Base-by-base conservation (phyloP, 1,140 invertebrate genomes). In the Drosophila busckii region DNA sequence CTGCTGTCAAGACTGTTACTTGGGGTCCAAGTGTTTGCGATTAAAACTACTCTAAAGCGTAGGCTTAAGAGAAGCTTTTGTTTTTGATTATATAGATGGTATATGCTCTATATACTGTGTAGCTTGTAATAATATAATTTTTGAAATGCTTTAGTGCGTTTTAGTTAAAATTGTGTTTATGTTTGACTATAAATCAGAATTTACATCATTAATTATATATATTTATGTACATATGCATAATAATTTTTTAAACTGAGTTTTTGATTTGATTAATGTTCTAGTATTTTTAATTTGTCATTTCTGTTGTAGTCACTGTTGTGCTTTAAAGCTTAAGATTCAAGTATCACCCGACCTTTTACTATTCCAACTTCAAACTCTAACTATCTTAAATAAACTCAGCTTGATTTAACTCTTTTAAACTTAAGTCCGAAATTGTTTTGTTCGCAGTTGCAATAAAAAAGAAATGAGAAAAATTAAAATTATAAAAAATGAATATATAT, bases 261-360 rank as follows among this genome's bases (percentile, higher is more conserved):
- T 58, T 34, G 58, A 38, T 58, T 37, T 56, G 25, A 50, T 70
- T 71, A 52, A 44, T 53, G 23, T 60, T 65, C 65, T 49, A 64
- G 54, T 70, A 55, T 44, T 70, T 70, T 56, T 67, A 32, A 42
- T 64, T 70, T 62, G 20, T 53, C 38, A 54, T 38, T 67, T 58
- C 63, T 61, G 46, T 69, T 70, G 65, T 70, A 70, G 68, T 70
- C 67, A 70, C 67, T 71, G 49, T 66, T 71, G 68, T 67, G 68
- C 68, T 65, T 67, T 48, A 48, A 70, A 53, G 42, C 53, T 64
- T 65, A 71, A 60, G 63, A 52, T 38, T 42, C 16, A 22, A 41
- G 20, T 34, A 37, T 28, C 32, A 29, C 31, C 38, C 46, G 17
- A 35, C 13, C 22, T 41, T 54, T 63, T 23, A 37, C 59, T 59